Base-by-base conservation (phyloP, 1,140 invertebrate species). In the Calosoma granatense region DNA sequence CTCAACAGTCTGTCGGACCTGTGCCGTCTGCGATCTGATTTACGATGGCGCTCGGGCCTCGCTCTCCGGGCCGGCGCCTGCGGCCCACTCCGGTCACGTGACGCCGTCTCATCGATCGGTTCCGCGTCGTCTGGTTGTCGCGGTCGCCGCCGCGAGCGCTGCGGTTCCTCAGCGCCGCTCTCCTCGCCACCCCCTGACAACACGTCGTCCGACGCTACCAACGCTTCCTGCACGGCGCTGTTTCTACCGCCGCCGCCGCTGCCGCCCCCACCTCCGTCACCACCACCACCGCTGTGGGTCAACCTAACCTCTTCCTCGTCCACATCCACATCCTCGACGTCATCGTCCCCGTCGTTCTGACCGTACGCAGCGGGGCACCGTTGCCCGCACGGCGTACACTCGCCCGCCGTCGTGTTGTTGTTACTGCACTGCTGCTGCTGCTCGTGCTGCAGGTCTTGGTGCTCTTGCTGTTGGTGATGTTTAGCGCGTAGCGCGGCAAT, bases 1-100 rank as follows among this genome's bases (percentile, higher is more conserved):
- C 51, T 15, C 1, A 23, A 57, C 19, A 56, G 55, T 30, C 62
- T 64, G 55, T 58, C 62, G 52, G 56, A 59, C 55, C 60, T 66
- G 57, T 60, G 65, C 56, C 70, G 66, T 63, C 67, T 65, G 62
- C 67, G 64, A 58, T 71, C 69, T 66, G 70, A 70, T 68, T 71
- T 70, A 67, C 68, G 65, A 62, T 66, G 68, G 63, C 67, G 66
- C 61, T 64, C 62, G 47, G 59, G 57, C 59, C 62, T 59, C 54
- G 63, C 63, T 65, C 67, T 67, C 65, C 63, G 64, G 64, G n/a
- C 55, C 58, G 66, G 60, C 60, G 59, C 63, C 60, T 64, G 51
- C 22, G 59, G 64, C 65, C 58, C 62, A 26, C 21, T 68, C 64
- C 56, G 58, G 54, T 67, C 70, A 70, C 68, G 68, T 69, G 68